phyloP scores from a whole-genome alignment of 2,797 vertebrate species.

The Petrocephalus schoutedeni region DNA sequence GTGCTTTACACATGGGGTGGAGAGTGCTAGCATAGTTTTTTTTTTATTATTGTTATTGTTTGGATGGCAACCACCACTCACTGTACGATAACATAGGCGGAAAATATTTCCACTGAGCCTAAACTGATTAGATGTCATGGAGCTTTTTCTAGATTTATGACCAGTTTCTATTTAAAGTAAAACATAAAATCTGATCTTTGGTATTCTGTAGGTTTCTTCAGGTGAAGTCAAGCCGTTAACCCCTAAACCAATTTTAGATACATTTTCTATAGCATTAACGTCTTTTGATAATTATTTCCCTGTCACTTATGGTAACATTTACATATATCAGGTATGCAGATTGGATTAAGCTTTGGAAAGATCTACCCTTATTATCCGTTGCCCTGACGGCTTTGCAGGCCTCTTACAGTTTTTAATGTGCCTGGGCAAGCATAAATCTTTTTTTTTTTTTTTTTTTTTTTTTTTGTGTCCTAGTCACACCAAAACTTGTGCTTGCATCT shows the following conservation, averaged over 20 bases:
- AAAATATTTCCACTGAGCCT: background rate
- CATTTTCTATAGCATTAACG: background rate
- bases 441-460: background rate
- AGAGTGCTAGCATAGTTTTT: background rate
- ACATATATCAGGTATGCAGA: background rate
- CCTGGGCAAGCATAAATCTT: background rate
- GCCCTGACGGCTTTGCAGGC: background rate
- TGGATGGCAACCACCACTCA: background rate
- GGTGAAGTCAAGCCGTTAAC: background rate
- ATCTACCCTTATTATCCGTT: background rate
- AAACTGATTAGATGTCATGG: background rate
- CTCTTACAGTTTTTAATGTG: background rate
- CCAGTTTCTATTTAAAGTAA: background rate
- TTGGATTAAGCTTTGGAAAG: background rate
- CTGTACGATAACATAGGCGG: background rate
- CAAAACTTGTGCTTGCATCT: background rate
- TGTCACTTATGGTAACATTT: background rate
- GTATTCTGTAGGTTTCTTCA: background rate
- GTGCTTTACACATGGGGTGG: background rate
- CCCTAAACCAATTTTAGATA: background rate
- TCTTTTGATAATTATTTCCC: background rate
- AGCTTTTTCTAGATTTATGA: background rate
- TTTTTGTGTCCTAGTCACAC: background rate
- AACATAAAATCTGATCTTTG: background rate
- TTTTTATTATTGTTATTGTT: background rate